A percentile compares a stretch with the other conserved stretches of the same genome.
phyloP scores from a whole-genome alignment of 2,888 invertebrate species.

The Standfussiana lucernea region DNA sequence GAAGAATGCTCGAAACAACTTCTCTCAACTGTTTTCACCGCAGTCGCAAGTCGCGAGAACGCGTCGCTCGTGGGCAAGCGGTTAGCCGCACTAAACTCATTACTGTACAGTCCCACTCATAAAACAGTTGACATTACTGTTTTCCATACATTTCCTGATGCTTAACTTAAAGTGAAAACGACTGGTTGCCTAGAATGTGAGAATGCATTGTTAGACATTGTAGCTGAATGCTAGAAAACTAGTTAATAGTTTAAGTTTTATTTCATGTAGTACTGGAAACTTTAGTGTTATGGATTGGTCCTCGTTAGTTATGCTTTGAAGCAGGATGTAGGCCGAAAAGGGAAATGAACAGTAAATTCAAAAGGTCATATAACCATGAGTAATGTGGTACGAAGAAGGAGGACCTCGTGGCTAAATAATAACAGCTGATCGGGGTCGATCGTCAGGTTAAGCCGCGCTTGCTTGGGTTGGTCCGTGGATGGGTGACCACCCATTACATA shows the following conservation, averaged over 20 bases:
- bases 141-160: conserved; percentile 52
- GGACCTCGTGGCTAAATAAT: too few relatives aligned
- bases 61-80: not conserved
- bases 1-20: not conserved
- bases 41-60: not conserved
- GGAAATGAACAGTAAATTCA: conserved; percentile 3
- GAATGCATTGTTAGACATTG: conserved; percentile 30
- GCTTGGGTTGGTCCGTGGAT: too few relatives aligned
- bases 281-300: conserved; percentile 30
- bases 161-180: conserved; percentile 48
- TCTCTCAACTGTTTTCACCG: not conserved
- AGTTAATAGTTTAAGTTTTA: conserved; percentile 26
- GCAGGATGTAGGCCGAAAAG: conserved; percentile 20
- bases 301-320: not conserved
- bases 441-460: too few relatives aligned
- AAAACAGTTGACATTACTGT: conserved; percentile 48
- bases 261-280: conserved; percentile 19
- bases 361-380: too few relatives aligned
- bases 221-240: conserved; percentile 40
- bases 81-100: not conserved
- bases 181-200: conserved; percentile 16
- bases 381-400: too few relatives aligned
- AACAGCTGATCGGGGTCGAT: too few relatives aligned
- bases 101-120: conserved; percentile 5
- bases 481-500: too few relatives aligned